Conservation (phyloP, 2,113 vertebrate genomes). For the Ibidorhyncha struthersii region DNA sequence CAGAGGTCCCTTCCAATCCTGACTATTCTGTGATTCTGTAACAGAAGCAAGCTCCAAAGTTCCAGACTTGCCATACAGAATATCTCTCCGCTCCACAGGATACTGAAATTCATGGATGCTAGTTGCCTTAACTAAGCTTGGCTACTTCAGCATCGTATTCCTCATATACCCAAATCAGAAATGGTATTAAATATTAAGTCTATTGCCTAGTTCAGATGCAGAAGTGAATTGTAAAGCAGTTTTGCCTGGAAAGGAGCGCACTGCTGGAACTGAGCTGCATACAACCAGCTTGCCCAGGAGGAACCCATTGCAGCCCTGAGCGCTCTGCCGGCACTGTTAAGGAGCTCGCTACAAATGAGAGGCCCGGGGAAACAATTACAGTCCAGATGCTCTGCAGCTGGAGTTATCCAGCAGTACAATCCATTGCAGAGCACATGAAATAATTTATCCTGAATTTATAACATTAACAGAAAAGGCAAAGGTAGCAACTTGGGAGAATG, state of each 20-base stretch:
- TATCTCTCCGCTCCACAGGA: background rate
- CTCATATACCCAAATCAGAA: background rate
- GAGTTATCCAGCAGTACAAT: background rate
- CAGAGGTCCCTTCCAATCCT: too few relatives aligned
- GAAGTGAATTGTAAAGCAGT: background rate
- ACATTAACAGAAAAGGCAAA: background rate
- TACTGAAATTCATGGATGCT: background rate
- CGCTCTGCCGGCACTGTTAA: rapidly evolving
- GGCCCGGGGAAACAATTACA: background rate
- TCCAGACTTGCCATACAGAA: background rate
- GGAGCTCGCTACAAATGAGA: background rate
- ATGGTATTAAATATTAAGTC: background rate
- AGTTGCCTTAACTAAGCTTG: background rate
- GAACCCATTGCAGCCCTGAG: background rate
- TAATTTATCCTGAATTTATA: background rate
- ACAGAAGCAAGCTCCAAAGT: background rate
- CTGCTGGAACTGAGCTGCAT: background rate
- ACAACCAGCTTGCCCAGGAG: background rate
- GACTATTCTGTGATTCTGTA: too few relatives aligned
- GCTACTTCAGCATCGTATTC: background rate
- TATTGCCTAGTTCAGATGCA: background rate
- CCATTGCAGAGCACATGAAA: background rate
- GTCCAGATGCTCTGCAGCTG: conserved; percentile 33
- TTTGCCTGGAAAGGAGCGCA: background rate
- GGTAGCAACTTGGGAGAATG: background rate